Evolutionary conservation across 2,113 vertebrate species (phyloP).

Genomic region (Pedionomus torquatus): DNA sequence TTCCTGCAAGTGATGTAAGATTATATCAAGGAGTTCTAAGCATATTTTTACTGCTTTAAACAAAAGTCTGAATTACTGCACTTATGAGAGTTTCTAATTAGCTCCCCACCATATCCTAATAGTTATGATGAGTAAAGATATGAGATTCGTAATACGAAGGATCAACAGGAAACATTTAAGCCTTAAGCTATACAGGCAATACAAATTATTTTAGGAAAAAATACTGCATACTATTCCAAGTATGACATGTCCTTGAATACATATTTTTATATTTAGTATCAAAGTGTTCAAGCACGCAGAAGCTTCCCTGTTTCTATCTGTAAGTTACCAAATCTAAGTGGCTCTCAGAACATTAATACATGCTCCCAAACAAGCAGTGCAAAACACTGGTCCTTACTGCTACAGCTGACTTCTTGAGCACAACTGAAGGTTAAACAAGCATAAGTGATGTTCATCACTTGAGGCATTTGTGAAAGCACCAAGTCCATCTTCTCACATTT

Average conservation of each 20-base stretch:
- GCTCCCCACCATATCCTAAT: not conserved
- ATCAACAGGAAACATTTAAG: not conserved
- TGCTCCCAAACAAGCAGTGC: not conserved
- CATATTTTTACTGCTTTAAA: constrained; percentile 19
- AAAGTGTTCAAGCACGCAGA: not conserved
- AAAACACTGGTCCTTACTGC: not conserved
- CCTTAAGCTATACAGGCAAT: not conserved
- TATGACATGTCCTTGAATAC: not conserved
- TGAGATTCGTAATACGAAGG: not conserved
- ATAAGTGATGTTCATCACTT: constrained; percentile 71
- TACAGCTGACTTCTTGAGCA: constrained; percentile 35
- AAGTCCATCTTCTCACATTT: constrained; percentile 73
- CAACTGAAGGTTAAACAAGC: constrained; percentile 71
- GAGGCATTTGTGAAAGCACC: constrained; percentile 64
- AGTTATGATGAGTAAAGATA: not conserved
- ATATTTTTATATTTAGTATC: not conserved
- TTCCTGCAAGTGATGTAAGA: constrained; percentile 33
- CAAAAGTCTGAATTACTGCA: not conserved
- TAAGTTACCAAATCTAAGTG: not conserved
- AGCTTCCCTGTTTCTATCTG: not conserved
- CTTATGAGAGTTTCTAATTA: not conserved
- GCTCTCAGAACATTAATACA: not conserved
- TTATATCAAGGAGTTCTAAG: not conserved
- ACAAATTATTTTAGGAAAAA: not conserved
- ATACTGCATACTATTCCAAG: not conserved